These are phyloP conservation scores for Astropecten irregularis DNA, from an alignment of 53 echinoderm and acorn worm species.

Conservation along the genomic window DNA sequence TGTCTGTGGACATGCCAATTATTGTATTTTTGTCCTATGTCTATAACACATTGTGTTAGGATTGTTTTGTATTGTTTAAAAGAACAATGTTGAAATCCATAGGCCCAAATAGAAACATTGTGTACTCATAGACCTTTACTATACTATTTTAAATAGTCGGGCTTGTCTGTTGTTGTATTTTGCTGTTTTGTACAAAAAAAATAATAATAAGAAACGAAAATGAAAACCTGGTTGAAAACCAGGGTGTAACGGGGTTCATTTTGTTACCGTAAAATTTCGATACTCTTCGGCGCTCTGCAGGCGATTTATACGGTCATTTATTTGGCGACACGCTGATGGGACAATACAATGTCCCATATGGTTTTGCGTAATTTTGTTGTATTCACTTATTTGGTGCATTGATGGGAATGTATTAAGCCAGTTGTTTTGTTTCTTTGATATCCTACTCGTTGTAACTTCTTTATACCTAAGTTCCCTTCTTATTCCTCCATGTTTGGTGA, in stretches of 20 bases:
- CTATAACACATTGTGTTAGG: constrained; percentile 45
- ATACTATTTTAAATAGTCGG: constrained; percentile 45
- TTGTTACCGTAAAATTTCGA: constrained; percentile 37
- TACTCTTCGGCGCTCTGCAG: background rate
- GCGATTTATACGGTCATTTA: too few relatives aligned
- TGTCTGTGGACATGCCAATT: constrained; percentile 45
- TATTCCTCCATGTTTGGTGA: too few relatives aligned
- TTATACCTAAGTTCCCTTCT: too few relatives aligned
- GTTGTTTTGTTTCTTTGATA: too few relatives aligned
- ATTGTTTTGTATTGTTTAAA: constrained; percentile 59
- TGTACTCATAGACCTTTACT: constrained; percentile 41
- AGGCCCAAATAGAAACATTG: constrained; percentile 15
- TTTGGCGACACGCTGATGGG: too few relatives aligned
- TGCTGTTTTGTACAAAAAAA: constrained; percentile 47
- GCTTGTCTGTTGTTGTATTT: constrained; percentile 48
- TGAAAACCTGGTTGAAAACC: constrained; percentile 41
- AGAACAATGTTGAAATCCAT: constrained; percentile 18
- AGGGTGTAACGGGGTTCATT: constrained; percentile 14
- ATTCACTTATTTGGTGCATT: too few relatives aligned
- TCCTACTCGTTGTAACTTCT: too few relatives aligned
- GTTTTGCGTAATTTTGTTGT: too few relatives aligned
- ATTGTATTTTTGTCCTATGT: constrained; percentile 41
- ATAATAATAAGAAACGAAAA: background rate
- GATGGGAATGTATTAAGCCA: too few relatives aligned
- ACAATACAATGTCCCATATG: too few relatives aligned